Evolutionary conservation across 1,140 invertebrate genomes (phyloP).

Genomic region (Diplogasteroides magnus): DNA sequence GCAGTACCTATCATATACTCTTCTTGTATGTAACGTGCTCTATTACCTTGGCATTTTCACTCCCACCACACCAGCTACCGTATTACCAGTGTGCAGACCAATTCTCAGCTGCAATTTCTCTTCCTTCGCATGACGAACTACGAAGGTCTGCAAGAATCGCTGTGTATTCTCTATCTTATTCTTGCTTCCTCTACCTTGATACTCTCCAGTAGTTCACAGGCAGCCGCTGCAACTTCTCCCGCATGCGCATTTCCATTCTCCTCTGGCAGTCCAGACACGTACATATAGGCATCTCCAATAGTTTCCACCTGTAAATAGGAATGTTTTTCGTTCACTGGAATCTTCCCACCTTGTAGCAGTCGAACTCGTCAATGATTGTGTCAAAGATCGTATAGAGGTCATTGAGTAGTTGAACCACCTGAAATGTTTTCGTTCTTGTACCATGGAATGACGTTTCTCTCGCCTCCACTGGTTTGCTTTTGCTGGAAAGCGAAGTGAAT

Average conservation of each 20-base stretch:
- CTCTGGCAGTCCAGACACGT: constrained; percentile 63
- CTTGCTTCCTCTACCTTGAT: too few species aligned
- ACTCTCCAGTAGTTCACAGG: constrained; percentile 22
- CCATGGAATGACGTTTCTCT: too few species aligned
- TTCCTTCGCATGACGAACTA: constrained; percentile 9
- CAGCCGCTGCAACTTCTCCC: constrained; percentile 58
- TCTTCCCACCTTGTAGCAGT: constrained; percentile 98
- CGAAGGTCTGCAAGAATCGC: constrained; percentile 1
- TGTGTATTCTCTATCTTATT: too few species aligned
- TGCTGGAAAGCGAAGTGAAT: constrained; percentile 28
- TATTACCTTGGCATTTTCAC: constrained; percentile 73
- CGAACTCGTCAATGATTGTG: constrained; percentile 85
- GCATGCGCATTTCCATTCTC: constrained; percentile 61
- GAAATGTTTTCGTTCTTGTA: background rate
- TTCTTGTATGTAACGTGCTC: constrained; percentile 11
- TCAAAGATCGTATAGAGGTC: constrained; percentile 91
- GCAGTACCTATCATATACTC: constrained; percentile 60
- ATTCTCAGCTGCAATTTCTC: constrained; percentile 22
- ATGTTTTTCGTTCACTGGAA: background rate
- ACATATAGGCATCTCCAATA: constrained; percentile 82
- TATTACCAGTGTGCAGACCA: constrained; percentile 22
- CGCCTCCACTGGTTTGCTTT: constrained; percentile 57
- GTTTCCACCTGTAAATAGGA: constrained; percentile 11
- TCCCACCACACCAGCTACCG: constrained; percentile 74
- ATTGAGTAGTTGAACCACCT: constrained; percentile 81